A percentile compares a stretch with the other conserved stretches of the same genome.
Conservation (phyloP, 2,888 invertebrate genomes). For the Emmelina monodactyla region DNA sequence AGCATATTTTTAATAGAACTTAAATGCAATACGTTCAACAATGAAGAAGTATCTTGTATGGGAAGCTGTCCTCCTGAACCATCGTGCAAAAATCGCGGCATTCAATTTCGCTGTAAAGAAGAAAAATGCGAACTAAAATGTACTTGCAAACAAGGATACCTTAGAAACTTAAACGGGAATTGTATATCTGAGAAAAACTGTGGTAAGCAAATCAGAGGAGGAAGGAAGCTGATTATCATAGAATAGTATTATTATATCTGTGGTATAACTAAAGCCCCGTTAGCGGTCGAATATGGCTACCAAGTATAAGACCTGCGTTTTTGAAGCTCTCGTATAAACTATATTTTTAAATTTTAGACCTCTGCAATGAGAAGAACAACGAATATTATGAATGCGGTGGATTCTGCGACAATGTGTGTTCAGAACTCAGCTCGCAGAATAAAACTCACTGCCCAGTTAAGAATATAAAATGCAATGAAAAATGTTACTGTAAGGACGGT, state of each 20-base stretch:
- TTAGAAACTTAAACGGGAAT: slow-evolving; percentile 21
- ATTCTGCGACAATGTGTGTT: slow-evolving; percentile 20
- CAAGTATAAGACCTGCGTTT: too few species aligned
- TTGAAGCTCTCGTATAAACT: too few species aligned
- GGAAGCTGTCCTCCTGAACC: slow-evolving; percentile 22
- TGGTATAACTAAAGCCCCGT: too few species aligned
- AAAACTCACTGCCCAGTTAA: slow-evolving; percentile 22
- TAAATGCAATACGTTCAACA: slow-evolving; percentile 1
- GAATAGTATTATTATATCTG: too few species aligned
- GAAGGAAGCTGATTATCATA: too few species aligned
- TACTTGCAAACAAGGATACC: slow-evolving; percentile 23
- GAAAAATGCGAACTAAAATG: slow-evolving; percentile 23
- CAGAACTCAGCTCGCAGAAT: slow-evolving; percentile 17
- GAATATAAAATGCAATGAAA: slow-evolving; percentile 23
- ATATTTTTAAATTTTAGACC: slow-evolving; percentile 17
- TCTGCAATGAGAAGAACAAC: slow-evolving; percentile 16
- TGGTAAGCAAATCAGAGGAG: slow-evolving; percentile 24
- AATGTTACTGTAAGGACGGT: slow-evolving; percentile 25
- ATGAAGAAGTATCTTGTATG: slow-evolving; percentile 21
- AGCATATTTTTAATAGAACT: too few species aligned
- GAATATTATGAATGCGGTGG: slow-evolving; percentile 17
- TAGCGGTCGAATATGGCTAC: too few species aligned
- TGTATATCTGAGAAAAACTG: slow-evolving; percentile 24
- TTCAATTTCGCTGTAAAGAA: slow-evolving; percentile 17
- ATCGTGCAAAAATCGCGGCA: slow-evolving; percentile 23